phyloP scores from a whole-genome alignment of 2,888 invertebrate species.

The Atrina japonica region DNA sequence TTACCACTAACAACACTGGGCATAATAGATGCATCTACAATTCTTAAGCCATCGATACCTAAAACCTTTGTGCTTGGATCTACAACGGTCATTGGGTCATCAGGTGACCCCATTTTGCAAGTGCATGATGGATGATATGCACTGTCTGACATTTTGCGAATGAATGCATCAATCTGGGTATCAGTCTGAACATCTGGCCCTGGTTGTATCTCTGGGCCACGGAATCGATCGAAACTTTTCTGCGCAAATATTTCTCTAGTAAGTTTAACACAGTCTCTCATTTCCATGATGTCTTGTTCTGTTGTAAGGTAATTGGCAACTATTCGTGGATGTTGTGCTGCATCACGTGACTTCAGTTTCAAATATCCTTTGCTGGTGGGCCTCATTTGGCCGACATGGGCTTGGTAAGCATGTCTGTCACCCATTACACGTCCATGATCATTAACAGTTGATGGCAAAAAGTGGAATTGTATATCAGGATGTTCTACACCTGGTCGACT shows the following conservation, averaged over 20 bases:
- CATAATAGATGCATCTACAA: constrained; percentile 91
- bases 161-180: constrained; percentile 78
- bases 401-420: constrained; percentile 82
- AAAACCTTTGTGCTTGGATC: constrained; percentile 83
- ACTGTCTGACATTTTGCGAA: constrained; percentile 80
- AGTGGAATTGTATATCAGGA: constrained; percentile 83
- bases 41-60: constrained; percentile 85
- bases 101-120: constrained; percentile 86
- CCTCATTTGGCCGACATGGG: constrained; percentile 84
- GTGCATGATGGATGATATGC: constrained; percentile 92
- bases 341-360: constrained; percentile 88
- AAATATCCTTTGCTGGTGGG: constrained; percentile 93
- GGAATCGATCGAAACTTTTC: constrained; percentile 77
- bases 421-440: constrained; percentile 82
- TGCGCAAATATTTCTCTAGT: constrained; percentile 78
- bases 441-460: constrained; percentile 82
- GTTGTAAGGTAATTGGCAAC: constrained; percentile 93
- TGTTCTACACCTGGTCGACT: constrained; percentile 76
- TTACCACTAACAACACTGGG: constrained; percentile 89
- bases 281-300: constrained; percentile 83
- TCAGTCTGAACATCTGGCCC: constrained; percentile 72
- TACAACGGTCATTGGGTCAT: constrained; percentile 84
- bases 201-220: constrained; percentile 68
- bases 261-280: constrained; percentile 70
- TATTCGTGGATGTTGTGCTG: constrained; percentile 90